phyloP scores from a whole-genome alignment of 2,888 invertebrate genomes.

The Cryptocheilus praepositus region DNA sequence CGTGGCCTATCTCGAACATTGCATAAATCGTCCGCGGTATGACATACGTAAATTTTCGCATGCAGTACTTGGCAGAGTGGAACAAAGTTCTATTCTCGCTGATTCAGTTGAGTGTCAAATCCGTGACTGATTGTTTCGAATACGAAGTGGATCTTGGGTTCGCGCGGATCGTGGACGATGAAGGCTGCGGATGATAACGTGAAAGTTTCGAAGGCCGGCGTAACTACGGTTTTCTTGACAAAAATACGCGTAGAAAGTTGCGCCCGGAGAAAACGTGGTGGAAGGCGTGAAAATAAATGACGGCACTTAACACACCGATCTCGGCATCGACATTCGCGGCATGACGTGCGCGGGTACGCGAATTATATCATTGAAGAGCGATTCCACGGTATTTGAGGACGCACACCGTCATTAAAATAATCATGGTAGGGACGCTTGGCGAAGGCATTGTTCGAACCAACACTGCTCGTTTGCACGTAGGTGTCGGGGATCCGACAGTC shows the following conservation, averaged over 20 bases:
- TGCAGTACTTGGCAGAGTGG: too few relatives aligned
- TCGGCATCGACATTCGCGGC: too few relatives aligned
- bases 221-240: slow-evolving; percentile 14
- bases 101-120: too few relatives aligned
- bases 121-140: too few relatives aligned
- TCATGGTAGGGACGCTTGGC: slow-evolving; percentile 37
- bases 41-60: not conserved
- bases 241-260: slow-evolving; percentile 39
- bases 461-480: slow-evolving; percentile 31
- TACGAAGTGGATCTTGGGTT: too few relatives aligned
- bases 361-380: slow-evolving; percentile 41
- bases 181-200: not conserved
- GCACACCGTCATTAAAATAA: slow-evolving; percentile 47
- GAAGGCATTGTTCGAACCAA: slow-evolving; percentile 45
- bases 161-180: too few relatives aligned
- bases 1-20: too few relatives aligned
- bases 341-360: not conserved
- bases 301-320: slow-evolving; percentile 14
- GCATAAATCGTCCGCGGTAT: too few relatives aligned
- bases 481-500: slow-evolving; percentile 24
- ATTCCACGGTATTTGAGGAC: slow-evolving; percentile 25
- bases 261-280: not conserved
- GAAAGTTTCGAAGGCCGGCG: slow-evolving; percentile 22
- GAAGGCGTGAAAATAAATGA: slow-evolving; percentile 37
- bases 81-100: too few relatives aligned